Conservation (phyloP, 1,140 invertebrate genomes). For the Ceratina calcarata region DNA sequence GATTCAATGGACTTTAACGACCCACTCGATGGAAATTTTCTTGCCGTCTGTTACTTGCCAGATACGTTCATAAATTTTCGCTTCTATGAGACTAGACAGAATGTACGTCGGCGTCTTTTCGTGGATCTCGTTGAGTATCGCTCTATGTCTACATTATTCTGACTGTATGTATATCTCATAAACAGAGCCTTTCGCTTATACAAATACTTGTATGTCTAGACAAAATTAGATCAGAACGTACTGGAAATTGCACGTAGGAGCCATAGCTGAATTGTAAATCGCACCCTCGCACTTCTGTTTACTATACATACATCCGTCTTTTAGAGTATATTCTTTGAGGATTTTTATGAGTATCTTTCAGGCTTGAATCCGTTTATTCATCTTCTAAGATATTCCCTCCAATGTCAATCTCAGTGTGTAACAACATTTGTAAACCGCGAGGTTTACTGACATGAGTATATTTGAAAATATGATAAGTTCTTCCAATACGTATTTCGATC, state of each 20-base stretch:
- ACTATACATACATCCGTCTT: background rate
- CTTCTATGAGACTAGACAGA: slow-evolving; percentile 10
- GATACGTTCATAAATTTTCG: slow-evolving; percentile 38
- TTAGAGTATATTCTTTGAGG: background rate
- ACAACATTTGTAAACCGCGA: no score
- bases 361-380: no score
- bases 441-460: no score
- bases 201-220: slow-evolving; percentile 26
- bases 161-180: background rate
- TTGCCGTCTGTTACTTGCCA: slow-evolving; percentile 8
- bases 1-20: slow-evolving; percentile 12
- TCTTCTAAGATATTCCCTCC: no score
- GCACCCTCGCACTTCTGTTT: background rate
- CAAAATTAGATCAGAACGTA: slow-evolving; percentile 33
- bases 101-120: background rate
- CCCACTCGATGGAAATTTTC: background rate
- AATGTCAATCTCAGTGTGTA: no score
- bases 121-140: background rate
- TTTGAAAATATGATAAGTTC: background rate
- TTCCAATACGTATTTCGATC: background rate
- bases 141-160: background rate
- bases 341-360: no score
- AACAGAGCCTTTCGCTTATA: slow-evolving; percentile 5
- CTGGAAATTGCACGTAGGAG: slow-evolving; percentile 6
- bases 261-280: background rate